phyloP scores from a whole-genome alignment of 1,140 invertebrate species.

The Apolygus lucorum region DNA sequence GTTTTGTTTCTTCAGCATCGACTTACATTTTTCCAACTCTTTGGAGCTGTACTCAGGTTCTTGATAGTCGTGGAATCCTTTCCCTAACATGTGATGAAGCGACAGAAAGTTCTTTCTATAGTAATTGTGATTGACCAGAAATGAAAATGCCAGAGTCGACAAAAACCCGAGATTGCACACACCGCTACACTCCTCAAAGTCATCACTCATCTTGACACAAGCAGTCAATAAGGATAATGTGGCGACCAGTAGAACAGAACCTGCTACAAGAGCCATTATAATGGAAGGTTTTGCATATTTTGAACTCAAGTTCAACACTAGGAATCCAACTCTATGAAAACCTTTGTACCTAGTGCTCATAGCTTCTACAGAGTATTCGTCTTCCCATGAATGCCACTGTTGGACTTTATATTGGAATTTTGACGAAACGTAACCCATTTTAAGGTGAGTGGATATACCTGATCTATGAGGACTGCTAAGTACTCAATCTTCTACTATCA shows the following conservation, averaged over 20 bases:
- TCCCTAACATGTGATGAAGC: not conserved
- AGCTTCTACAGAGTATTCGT: not conserved
- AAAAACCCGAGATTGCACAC: not conserved
- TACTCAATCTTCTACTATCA: too few relatives aligned
- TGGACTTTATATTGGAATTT: not conserved
- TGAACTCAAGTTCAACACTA: not conserved
- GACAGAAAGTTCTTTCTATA: not conserved
- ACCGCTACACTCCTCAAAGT: not conserved
- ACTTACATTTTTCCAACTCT: not conserved
- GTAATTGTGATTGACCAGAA: not conserved
- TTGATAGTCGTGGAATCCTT: conserved; percentile 1
- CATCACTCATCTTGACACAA: not conserved
- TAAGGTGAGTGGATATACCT: too few relatives aligned
- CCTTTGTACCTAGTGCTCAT: not conserved
- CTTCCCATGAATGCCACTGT: not conserved
- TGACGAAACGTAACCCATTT: not conserved
- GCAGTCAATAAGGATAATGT: not conserved
- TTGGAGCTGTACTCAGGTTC: not conserved
- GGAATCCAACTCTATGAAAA: not conserved
- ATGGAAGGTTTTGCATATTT: not conserved
- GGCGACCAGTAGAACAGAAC: not conserved
- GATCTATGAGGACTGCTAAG: too few relatives aligned
- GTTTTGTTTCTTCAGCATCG: not conserved
- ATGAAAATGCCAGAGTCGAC: not conserved
- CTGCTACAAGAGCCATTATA: not conserved